phyloP scores from a whole-genome alignment of 2,888 invertebrate species.

The Drosophila prostipennis region DNA sequence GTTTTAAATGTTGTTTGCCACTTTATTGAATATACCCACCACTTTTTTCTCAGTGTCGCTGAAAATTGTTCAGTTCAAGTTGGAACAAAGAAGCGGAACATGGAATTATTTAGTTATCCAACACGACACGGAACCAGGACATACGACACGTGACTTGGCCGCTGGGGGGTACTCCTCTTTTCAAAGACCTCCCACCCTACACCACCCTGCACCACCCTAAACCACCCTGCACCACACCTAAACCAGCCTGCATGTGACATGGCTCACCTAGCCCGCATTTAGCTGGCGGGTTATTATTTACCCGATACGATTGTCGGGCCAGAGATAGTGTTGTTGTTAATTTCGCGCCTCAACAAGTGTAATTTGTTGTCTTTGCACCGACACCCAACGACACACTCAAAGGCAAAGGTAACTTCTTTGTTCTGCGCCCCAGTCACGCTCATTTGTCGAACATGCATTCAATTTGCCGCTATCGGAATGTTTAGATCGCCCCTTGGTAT shows the following conservation, averaged over 20 bases:
- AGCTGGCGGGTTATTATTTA: constrained; percentile 39
- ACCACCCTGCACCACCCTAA: background rate
- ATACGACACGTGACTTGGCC: constrained; percentile 17
- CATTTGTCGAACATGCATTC: constrained; percentile 55
- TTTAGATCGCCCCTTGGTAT: constrained; percentile 33
- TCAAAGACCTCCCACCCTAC: background rate
- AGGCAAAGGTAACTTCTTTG: constrained; percentile 15
- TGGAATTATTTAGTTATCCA: constrained; percentile 35
- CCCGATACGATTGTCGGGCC: constrained; percentile 26
- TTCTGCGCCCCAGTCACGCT: constrained; percentile 33
- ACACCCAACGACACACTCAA: constrained; percentile 30
- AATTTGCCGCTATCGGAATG: constrained; percentile 45
- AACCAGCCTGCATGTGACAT: constrained; percentile 24
- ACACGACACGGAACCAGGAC: constrained; percentile 8
- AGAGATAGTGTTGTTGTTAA: constrained; percentile 32
- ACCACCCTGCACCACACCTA: background rate
- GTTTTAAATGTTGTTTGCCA: no score
- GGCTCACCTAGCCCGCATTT: constrained; percentile 26
- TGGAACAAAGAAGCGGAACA: constrained; percentile 4
- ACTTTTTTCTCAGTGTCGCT: background rate
- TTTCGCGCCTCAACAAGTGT: constrained; percentile 53
- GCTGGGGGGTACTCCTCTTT: background rate
- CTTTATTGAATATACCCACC: no score
- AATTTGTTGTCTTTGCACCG: constrained; percentile 38
- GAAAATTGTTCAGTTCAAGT: background rate